Evolutionary conservation across 2,113 vertebrate species (phyloP), one percentile per base, ranked within the genome.

Genomic region (Daubentonia madagascariensis): DNA sequence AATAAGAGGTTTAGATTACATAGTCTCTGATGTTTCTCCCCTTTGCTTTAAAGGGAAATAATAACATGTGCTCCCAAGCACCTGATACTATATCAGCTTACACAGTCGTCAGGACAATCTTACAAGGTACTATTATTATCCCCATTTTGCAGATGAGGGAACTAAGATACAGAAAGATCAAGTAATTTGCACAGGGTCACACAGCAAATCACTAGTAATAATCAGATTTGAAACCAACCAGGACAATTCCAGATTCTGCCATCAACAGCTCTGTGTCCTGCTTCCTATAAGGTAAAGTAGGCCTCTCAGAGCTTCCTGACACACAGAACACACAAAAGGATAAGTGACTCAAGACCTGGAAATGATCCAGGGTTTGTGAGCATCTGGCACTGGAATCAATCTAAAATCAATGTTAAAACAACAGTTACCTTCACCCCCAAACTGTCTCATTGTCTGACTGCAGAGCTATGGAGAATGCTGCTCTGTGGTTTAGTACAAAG

Each of bases 401-500:
- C 52, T 76, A 86, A 96, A 97, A 94, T 37, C 45, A 67, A 73
- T 54, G 11, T 86, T 87, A 84, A 85, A 94, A 76, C 37, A 91
- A 75, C 35, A 83, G 25, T 67, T 73, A 84, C 70, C 85, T 88
- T 91, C 45, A 52, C 48, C 59, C 25, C 72, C 20, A 90, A 85
- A 87, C 14, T 63, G 43, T 40, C 75, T 88, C 70, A 40, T 16
- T 48, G 32, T 75, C 85, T 97, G 54, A 54, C 87, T 76, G 67
- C 25, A 14, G 17, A 2, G 8, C 11, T 86, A 65, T 50, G n/a
- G 43, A 85, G 28, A 87, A 84, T 61, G 67, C 9, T 70, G 16
- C 73, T 91, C n/a, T 67, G 50, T 28, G 83, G 17, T 81, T 68
- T 52, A 23, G 50, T 59, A 79, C 43, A 70, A 93, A 45, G 23